These are phyloP conservation scores for Acronicta psi DNA, from an alignment of 2,888 invertebrate species.

Conservation along the genomic window DNA sequence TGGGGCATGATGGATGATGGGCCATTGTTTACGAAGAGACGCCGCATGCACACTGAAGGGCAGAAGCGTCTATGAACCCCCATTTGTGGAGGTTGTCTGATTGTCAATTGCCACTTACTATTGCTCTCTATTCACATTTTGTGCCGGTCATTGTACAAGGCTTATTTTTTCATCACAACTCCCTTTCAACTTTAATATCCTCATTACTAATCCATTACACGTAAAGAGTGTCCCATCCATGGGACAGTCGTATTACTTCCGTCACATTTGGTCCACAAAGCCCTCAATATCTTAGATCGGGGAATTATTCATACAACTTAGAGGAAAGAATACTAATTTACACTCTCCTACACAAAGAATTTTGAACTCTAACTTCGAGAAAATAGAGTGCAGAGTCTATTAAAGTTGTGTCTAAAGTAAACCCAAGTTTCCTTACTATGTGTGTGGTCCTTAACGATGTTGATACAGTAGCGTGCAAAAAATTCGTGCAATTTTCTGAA, in stretches of 20 bases:
- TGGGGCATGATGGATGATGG: too few relatives aligned
- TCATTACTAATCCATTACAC: conserved; percentile 4
- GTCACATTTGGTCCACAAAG: conserved; percentile 21
- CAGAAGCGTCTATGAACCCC: too few relatives aligned
- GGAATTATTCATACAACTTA: conserved; percentile 38
- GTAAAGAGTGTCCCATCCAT: conserved; percentile 12
- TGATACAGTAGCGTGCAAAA: conserved; percentile 40
- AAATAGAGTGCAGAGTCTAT: background rate
- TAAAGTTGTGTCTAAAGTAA: background rate
- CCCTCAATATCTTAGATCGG: conserved; percentile 17
- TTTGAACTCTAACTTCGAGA: rapidly evolving
- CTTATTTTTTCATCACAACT: too few relatives aligned
- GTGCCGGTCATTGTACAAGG: too few relatives aligned
- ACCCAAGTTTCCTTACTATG: conserved; percentile 26
- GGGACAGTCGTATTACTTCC: conserved; percentile 26
- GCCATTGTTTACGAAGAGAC: too few relatives aligned
- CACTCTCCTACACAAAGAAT: conserved; percentile 1
- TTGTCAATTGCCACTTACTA: too few relatives aligned
- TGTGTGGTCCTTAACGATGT: conserved; percentile 48
- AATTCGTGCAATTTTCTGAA: conserved; percentile 22
- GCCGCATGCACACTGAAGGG: too few relatives aligned
- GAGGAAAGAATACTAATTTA: conserved; percentile 40
- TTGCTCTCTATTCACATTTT: too few relatives aligned
- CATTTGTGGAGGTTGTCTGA: too few relatives aligned
- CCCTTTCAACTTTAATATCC: background rate